These are phyloP conservation scores for Papilio polytes DNA, from an alignment of 1,140 invertebrate genomes.

Conservation along the genomic window DNA sequence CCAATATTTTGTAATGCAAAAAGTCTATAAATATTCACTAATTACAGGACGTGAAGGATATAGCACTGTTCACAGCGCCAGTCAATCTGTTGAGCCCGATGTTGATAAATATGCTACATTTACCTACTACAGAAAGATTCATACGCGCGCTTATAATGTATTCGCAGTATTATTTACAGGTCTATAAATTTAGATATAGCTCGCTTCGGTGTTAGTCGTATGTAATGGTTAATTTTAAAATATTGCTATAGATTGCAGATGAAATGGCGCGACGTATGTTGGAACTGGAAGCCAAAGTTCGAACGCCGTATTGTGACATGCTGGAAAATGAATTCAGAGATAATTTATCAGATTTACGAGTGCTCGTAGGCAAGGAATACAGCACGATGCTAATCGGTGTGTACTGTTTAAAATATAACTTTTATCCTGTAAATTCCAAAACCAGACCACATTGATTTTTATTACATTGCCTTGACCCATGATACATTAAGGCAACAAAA, in stretches of 20 bases:
- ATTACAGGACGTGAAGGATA: slow-evolving; percentile 85
- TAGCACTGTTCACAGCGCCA: slow-evolving; percentile 85
- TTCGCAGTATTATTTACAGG: slow-evolving; percentile 86
- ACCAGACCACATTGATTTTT: too few species aligned
- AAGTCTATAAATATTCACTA: slow-evolving; percentile 25
- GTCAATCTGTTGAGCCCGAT: slow-evolving; percentile 81
- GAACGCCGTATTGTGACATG: slow-evolving; percentile 84
- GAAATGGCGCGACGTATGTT: slow-evolving; percentile 82
- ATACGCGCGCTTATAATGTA: slow-evolving; percentile 86
- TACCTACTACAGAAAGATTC: slow-evolving; percentile 85
- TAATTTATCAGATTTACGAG: slow-evolving; percentile 85
- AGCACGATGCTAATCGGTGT: slow-evolving; percentile 83
- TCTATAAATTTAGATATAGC: slow-evolving; percentile 46
- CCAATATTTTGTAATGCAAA: neutral
- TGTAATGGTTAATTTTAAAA: slow-evolving; percentile 32
- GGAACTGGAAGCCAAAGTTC: slow-evolving; percentile 83
- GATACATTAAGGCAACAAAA: too few species aligned
- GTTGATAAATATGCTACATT: slow-evolving; percentile 85
- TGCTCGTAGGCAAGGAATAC: slow-evolving; percentile 86
- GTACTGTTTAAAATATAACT: too few species aligned
- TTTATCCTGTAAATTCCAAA: too few species aligned
- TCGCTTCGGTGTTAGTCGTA: slow-evolving; percentile 14
- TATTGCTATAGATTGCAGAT: slow-evolving; percentile 79
- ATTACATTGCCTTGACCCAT: too few species aligned
- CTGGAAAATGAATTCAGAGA: slow-evolving; percentile 82